These are phyloP conservation scores for Trachelus iudaicus DNA, from an alignment of 2,888 invertebrate species.

Conservation along the genomic window DNA sequence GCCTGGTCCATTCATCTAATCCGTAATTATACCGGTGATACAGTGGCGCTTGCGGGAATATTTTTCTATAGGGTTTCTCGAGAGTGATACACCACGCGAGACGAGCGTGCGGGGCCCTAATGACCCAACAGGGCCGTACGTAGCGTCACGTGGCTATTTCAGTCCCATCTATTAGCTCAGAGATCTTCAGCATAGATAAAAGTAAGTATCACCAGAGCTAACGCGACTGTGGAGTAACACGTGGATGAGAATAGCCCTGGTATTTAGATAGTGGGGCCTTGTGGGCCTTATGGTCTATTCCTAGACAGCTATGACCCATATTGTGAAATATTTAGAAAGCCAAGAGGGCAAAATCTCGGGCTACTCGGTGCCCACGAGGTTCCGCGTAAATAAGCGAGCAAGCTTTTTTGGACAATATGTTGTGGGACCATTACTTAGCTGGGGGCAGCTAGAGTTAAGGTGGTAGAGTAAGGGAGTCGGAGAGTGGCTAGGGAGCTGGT, in stretches of 20 bases:
- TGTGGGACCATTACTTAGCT: constrained; percentile 60
- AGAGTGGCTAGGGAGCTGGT: constrained; percentile 25
- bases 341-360: not conserved
- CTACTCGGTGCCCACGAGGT: not conserved
- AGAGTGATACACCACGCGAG: not conserved
- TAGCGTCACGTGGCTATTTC: not conserved
- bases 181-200: not conserved
- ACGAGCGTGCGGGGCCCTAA: not conserved
- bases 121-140: not conserved
- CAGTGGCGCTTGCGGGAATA: not conserved
- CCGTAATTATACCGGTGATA: constrained; percentile 53
- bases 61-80: not conserved
- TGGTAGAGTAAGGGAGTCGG: constrained; percentile 24
- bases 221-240: not conserved
- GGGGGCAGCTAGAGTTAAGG: constrained; percentile 34
- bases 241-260: not conserved
- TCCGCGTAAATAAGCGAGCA: constrained; percentile 43
- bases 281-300: not conserved
- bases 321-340: not conserved
- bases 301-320: not conserved
- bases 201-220: not conserved
- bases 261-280: not conserved
- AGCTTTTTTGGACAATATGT: constrained; percentile 61
- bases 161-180: not conserved
- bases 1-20: constrained; percentile 49